Evolutionary conservation across 2,113 vertebrate species (phyloP), one percentile per base, ranked within the genome.

Genomic region (Harpagus bidentatus): DNA sequence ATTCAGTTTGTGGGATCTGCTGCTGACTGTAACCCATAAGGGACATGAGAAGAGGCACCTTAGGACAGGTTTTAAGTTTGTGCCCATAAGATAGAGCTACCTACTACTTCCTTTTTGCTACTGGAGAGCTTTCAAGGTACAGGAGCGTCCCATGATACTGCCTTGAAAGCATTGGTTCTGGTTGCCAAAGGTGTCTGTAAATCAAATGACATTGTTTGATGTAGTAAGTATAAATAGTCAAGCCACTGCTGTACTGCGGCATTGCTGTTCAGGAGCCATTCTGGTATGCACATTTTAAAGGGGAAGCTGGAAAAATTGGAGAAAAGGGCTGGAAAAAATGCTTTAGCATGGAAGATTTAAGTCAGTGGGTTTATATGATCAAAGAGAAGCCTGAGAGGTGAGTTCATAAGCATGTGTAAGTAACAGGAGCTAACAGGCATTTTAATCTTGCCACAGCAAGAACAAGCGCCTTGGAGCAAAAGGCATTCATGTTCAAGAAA

Each of bases 361-460:
- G 62, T 84, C 70, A 48, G 22, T 82, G 48, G 32, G 34, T 85
- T 94, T 94, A 23, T 82, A 12, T 73, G 74, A 88, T 92, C 80
- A 89, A 95, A 77, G 72, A 70, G 87, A 80, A 69, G 36, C 66
- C 69, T n/a, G 23, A 93, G 66, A 96, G 47, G 25, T 95, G 66
- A 91, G 48, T 65, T 93, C 62, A 26, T 69, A 79, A 79, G 66
- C 2, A 0, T 42, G 9, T 52, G 31, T 85, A 94, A 79, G 62
- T 89, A 89, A 82, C 43, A 48, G 65, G 77, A 91, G 34, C 52
- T 79, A 91, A 85, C 56, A 36, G n/a, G 43, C 56, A 58, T 95
- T 95, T 93, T 86, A 78, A 63, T 95, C 84, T 88, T 88, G 48
- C 87, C 21, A 18, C 29, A 87, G 81, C 84, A 93, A 94, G 92